Percentiles rank a stretch among this genome's conserved stretches.
These are phyloP conservation scores for Talpa occidentalis DNA, from an alignment of 2,113 vertebrate genomes.

Conservation along the genomic window DNA sequence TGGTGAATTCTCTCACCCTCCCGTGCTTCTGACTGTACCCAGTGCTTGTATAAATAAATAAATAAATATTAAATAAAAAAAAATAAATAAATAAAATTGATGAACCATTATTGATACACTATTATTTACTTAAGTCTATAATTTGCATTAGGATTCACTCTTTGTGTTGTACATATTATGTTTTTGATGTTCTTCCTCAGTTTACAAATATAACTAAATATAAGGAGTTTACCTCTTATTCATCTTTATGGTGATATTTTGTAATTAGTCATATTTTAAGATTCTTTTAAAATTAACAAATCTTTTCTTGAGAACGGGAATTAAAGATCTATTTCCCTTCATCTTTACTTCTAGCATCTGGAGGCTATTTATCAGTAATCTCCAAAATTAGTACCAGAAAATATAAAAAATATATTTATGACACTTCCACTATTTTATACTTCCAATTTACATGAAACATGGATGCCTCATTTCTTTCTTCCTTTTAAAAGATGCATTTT, in stretches of 20 bases:
- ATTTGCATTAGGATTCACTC: neutral
- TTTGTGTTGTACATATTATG: neutral
- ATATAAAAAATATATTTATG: slow-evolving; percentile 26
- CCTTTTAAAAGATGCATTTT: neutral
- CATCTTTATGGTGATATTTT: slow-evolving; percentile 10
- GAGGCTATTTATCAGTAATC: neutral
- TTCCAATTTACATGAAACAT: slow-evolving; percentile 42
- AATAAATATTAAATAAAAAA: too few relatives aligned
- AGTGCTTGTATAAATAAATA: too few relatives aligned
- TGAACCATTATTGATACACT: neutral
- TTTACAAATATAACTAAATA: neutral
- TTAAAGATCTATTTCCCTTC: neutral
- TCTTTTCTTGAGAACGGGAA: neutral
- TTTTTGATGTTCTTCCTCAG: neutral
- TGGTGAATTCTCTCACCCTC: too few relatives aligned
- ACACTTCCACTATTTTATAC: neutral
- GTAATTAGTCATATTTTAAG: neutral
- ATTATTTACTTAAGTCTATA: neutral
- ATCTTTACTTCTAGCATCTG: neutral
- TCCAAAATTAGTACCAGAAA: slow-evolving; percentile 34
- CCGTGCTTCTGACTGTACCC: too few relatives aligned
- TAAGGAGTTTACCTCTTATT: neutral
- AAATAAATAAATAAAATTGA: too few relatives aligned
- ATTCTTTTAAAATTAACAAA: neutral
- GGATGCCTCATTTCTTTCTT: neutral